Evolutionary conservation across 2,888 invertebrate genomes (phyloP).

Genomic region (Isoperla grammatica): DNA sequence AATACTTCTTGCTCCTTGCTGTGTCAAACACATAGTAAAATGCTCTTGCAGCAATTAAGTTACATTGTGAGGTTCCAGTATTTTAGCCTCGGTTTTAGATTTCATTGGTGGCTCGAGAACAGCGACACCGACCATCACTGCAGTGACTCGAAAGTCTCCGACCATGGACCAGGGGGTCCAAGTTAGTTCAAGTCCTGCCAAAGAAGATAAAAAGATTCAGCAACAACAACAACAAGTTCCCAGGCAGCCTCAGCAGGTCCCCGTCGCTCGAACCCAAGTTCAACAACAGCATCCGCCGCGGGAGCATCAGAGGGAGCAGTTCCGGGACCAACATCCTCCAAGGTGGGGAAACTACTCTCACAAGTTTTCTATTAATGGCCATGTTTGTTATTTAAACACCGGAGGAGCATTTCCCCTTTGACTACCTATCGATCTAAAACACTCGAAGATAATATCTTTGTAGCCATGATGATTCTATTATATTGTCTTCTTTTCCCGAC

Average conservation of each 20-base stretch:
- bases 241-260: conserved; percentile 18
- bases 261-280: conserved; percentile 18
- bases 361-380: no score
- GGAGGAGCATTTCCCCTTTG: no score
- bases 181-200: conserved; percentile 40
- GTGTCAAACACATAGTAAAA: not conserved
- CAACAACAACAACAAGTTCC: conserved; percentile 23
- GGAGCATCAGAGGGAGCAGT: not conserved
- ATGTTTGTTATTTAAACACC: no score
- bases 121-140: conserved; percentile 62
- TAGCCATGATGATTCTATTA: no score
- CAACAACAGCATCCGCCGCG: not conserved
- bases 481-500: conserved; percentile 12
- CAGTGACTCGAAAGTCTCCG: conserved; percentile 69
- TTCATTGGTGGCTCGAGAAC: conserved; percentile 72
- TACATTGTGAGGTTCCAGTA: conserved; percentile 21
- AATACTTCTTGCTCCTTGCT: conserved; percentile 17
- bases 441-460: no score
- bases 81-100: conserved; percentile 55
- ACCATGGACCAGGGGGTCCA: conserved; percentile 82
- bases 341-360: no score
- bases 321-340: not conserved
- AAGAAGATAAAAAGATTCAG: conserved; percentile 40
- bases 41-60: no score
- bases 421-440: no score